Base-by-base conservation (phyloP, 2,888 invertebrate genomes). In the Ommatoiulus sabulosus region DNA sequence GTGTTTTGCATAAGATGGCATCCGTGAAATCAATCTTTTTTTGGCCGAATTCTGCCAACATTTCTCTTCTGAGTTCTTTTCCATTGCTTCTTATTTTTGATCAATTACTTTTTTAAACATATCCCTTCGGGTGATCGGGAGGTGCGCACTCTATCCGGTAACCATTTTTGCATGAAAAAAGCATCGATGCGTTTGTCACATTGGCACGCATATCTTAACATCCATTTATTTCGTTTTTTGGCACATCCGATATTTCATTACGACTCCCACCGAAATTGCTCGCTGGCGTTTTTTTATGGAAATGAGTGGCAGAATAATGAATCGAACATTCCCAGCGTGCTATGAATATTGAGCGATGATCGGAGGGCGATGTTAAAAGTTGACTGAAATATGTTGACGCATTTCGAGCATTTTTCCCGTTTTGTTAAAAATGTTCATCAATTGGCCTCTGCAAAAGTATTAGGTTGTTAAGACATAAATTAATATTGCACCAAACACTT, bases 1-100 rank as follows among this genome's bases (percentile, higher is more conserved):
- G 35, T 80, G 80, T 80, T 80, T 80, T 80, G 80, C 80, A 80
- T 80, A 80, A 80, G 80, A 80, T 80, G 80, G 35, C 80, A 80
- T 80, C 80, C 24, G 24, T 35, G 80, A 10, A 80, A 80, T 80
- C 24, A 80, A 80, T 80, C 80, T 43, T 80, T 15, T 72, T 15
- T 80, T 35, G 80, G 35, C 12, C 35, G 80, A 80, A 80, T 8
- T 80, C 15, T 80, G 35, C 7, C 24, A 35, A 24, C 24, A 24
- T 72, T 72, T 44, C 43, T n/a, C 85, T 43, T 44, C 17, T 15
- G 24, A 86, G 44, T 15, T 48, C 86, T 46, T 35, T 35, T 86
- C 4, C 24, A 24, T 6, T 44, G 15, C 20, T 44, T 86, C 17
- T 80, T 10, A 17, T 24, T 86, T 85, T 86, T 86, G 86, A 48